Evolutionary conservation across 1,140 invertebrate genomes (phyloP).

Genomic region (Coenobita brevimanus): DNA sequence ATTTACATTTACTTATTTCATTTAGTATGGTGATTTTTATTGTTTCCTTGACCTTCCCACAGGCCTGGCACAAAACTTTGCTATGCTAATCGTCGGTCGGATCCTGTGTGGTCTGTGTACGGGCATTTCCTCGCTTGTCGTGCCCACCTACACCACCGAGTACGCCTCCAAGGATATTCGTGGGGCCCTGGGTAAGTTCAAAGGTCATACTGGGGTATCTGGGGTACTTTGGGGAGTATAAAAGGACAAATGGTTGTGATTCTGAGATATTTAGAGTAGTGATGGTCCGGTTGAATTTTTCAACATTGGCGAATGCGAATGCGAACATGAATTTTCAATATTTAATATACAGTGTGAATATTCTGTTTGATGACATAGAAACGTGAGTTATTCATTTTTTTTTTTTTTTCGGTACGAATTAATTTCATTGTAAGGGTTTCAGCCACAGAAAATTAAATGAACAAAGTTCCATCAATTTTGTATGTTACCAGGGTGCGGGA

Average conservation of each 20-base stretch:
- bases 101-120: conserved; percentile 38
- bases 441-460: too few species aligned
- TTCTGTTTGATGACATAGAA: not conserved
- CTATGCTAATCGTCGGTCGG: conserved; percentile 51
- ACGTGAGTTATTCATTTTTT: too few species aligned
- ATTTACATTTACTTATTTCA: too few species aligned
- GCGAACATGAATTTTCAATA: too few species aligned
- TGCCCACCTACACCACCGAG: conserved; percentile 59
- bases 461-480: too few species aligned
- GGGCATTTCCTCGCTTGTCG: conserved; percentile 72
- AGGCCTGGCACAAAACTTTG: conserved; percentile 48
- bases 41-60: not conserved
- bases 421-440: too few species aligned
- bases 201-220: too few species aligned
- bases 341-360: not conserved
- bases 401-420: too few species aligned
- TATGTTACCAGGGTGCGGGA: too few species aligned
- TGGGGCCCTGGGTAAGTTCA: conserved; percentile 65
- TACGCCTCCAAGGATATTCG: conserved; percentile 50
- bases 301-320: too few species aligned
- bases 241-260: not conserved
- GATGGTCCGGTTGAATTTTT: too few species aligned
- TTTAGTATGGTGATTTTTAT: too few species aligned
- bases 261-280: not conserved
- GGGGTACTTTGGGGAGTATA: not conserved